Base-by-base conservation (phyloP, 2,113 vertebrate genomes). In the Entelurus aequoreus region DNA sequence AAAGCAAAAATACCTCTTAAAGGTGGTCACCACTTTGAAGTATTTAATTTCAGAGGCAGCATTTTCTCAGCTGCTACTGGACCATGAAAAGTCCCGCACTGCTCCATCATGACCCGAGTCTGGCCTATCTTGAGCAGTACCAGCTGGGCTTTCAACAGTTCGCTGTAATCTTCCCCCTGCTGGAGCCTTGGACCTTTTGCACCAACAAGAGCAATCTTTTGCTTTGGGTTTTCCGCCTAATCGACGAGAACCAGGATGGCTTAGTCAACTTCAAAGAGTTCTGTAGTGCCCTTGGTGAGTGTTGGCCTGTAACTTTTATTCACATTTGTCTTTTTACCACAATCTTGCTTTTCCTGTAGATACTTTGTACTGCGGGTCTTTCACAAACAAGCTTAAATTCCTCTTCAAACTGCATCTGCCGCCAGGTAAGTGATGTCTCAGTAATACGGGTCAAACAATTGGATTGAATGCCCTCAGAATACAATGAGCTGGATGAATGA, bases 261-360 rank as follows among this genome's bases (percentile, higher is more conserved):
- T 92, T 99, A 36, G 83, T 99, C 75, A 99, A 96, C 90, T 99
- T 99, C 85, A 96, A 92, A 84, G 95, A 99, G 53, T 98, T 98
- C 85, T 91, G 91, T 76, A 90, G 66, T 62, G 83, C 87, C 47
- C 90, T 98, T 58, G 94, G 97, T 97, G 5, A 12, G 53, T 40
- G 3, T 3, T 15, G 12, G 42, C 8, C 5, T 5, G 61, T 11
- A 13, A 44, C 19, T 21, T 15, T 13, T 0, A 11, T 55, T 62
- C 8, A 7, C 8, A 48, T 69, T 44, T 36, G 40, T 4, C 44
- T 28, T 62, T 48, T 16, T 60, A 28, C 73, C 28, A 12, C 54
- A 21, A 15, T 61, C n/a, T 72, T 72, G 50, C 16, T 60, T 77
- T 60, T 66, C 44, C 54, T 15, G 78, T 89, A 99, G 97, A 98